phyloP scores from a whole-genome alignment of 2,113 vertebrate species.

The Dascyllus trimaculatus region DNA sequence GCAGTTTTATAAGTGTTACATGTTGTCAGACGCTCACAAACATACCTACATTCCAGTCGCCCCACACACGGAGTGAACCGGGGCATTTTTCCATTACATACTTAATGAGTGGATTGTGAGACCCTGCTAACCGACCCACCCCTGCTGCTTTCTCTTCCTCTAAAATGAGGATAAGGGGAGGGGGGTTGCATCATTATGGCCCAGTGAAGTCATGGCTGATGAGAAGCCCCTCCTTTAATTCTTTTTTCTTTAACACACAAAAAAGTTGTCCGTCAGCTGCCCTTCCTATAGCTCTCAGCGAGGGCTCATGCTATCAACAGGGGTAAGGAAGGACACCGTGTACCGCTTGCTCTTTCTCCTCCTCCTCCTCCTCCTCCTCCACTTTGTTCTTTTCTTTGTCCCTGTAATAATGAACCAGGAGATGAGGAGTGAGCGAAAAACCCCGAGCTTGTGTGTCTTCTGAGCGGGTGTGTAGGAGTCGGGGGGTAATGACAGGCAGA shows the following conservation, averaged over 20 bases:
- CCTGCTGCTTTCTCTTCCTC: constrained; percentile 83
- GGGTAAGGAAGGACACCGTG: constrained; percentile 49
- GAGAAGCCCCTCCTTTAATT: constrained; percentile 61
- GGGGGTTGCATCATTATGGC: constrained; percentile 76
- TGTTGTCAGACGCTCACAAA: constrained; percentile 70
- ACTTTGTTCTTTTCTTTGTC: constrained; percentile 58
- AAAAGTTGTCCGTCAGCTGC: constrained; percentile 48
- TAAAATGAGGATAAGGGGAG: constrained; percentile 60
- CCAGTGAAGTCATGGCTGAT: constrained; percentile 78
- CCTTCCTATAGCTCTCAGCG: constrained; percentile 58
- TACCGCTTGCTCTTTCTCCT: constrained; percentile 30
- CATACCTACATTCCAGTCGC: constrained; percentile 71
- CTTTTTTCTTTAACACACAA: constrained; percentile 28
- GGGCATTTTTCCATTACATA: constrained; percentile 86
- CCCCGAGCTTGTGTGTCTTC: constrained; percentile 46
- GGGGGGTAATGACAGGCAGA: constrained; percentile 82
- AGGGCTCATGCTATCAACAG: constrained; percentile 42
- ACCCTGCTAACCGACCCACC: constrained; percentile 55
- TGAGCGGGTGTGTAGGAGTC: constrained; percentile 66
- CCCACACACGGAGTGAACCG: constrained; percentile 74
- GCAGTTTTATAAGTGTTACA: constrained; percentile 70
- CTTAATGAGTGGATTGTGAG: constrained; percentile 81
- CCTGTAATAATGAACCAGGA: constrained; percentile 43
- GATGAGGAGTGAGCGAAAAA: constrained; percentile 53
- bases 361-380: constrained; percentile 16